phyloP scores from a whole-genome alignment of 2,113 vertebrate species.

The Pyxicephalus adspersus region DNA sequence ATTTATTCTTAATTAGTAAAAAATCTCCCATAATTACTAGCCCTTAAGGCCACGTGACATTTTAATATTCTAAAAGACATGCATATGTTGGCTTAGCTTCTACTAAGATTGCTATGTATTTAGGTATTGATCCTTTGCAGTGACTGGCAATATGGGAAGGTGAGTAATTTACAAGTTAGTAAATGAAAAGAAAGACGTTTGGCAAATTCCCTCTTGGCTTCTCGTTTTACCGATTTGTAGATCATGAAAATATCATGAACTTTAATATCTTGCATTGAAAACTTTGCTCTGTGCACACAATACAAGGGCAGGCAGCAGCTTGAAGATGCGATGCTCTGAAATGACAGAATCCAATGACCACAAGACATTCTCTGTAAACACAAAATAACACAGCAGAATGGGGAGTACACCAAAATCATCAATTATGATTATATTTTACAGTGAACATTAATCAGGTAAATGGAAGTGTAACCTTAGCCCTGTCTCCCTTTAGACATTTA shows the following conservation, averaged over 20 bases:
- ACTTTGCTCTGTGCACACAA: neutral
- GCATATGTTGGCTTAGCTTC: too few species aligned
- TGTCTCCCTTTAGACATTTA: constrained; percentile 45
- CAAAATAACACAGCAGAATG: constrained; percentile 21
- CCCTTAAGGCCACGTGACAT: too few species aligned
- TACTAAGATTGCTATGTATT: neutral
- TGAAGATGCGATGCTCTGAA: neutral
- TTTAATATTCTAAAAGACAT: too few species aligned
- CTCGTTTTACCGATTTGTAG: neutral
- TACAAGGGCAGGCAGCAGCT: neutral
- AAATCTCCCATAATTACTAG: too few species aligned
- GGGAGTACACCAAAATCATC: constrained; percentile 34
- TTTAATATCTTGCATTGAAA: neutral
- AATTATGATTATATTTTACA: constrained; percentile 47
- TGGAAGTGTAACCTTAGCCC: constrained; percentile 48
- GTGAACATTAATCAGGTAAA: constrained; percentile 48
- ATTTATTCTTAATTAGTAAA: too few species aligned
- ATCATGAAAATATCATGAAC: neutral
- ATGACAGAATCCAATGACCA: neutral
- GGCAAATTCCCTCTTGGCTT: neutral
- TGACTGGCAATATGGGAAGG: neutral
- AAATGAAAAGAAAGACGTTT: neutral
- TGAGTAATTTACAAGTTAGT: neutral
- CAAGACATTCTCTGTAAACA: constrained; percentile 13
- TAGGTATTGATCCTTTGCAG: constrained; percentile 1